Evolutionary conservation across 30 jellyfish, hydroid and myxozoan genomes (phyloP).

Genomic region (Turritopsis dohrnii): DNA sequence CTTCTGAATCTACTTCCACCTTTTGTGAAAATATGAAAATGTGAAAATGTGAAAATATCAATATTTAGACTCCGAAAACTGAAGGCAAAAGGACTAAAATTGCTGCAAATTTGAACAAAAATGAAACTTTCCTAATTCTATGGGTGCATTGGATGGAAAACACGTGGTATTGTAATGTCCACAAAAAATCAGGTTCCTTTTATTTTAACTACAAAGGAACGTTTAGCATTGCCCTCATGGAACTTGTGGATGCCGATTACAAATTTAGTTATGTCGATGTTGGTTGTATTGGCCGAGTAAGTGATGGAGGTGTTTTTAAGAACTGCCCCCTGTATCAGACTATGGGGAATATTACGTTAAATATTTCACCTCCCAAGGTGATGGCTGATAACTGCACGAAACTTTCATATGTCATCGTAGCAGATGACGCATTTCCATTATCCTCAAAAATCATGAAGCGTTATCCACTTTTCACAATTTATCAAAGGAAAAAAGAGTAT

Average conservation of each 20-base stretch:
- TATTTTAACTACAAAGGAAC: slow-evolving; percentile 41
- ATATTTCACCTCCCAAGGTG: not conserved
- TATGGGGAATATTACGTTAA: not conserved
- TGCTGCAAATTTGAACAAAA: slow-evolving; percentile 20
- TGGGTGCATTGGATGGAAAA: slow-evolving; percentile 54
- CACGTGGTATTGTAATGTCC: slow-evolving; percentile 32
- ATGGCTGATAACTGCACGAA: not conserved
- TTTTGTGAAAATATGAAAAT: not conserved
- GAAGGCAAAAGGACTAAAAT: slow-evolving; percentile 38
- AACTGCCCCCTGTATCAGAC: not conserved
- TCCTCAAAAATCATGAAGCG: slow-evolving; percentile 14
- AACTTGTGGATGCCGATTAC: slow-evolving; percentile 42
- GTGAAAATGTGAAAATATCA: not conserved
- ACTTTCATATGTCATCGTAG: slow-evolving; percentile 16
- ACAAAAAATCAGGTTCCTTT: slow-evolving; percentile 28
- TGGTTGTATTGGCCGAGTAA: slow-evolving; percentile 39
- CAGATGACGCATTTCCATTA: slow-evolving; percentile 25
- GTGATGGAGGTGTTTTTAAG: slow-evolving; percentile 46
- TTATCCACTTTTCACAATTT: not conserved
- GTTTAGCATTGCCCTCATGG: slow-evolving; percentile 40
- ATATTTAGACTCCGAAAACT: slow-evolving; percentile 30
- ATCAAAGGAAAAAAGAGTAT: slow-evolving; percentile 11
- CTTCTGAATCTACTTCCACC: not conserved
- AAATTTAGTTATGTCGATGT: slow-evolving; percentile 38
- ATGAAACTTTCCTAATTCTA: slow-evolving; percentile 43